Conservation (phyloP, 2,888 invertebrate species). For the Gastrophysa polygoni region DNA sequence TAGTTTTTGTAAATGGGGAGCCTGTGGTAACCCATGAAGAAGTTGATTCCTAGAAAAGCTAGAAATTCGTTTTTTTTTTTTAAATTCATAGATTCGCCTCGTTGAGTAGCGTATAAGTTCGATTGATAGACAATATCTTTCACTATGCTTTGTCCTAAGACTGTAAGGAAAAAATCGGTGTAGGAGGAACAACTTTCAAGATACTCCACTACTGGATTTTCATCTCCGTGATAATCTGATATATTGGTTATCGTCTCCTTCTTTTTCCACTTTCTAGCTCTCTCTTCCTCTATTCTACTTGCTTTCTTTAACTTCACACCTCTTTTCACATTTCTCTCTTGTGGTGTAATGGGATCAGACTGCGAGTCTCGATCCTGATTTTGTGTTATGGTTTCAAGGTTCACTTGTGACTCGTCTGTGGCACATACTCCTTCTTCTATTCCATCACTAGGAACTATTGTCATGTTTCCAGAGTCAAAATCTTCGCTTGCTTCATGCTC, state of each 20-base stretch:
- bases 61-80: slow-evolving; percentile 13
- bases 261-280: slow-evolving; percentile 5
- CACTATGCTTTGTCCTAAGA: slow-evolving; percentile 6
- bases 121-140: slow-evolving; percentile 17
- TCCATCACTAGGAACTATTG: no score
- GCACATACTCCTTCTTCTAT: no score
- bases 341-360: no score
- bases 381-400: no score
- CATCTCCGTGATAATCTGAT: background rate
- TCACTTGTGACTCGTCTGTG: no score
- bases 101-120: slow-evolving; percentile 17
- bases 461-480: no score
- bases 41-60: slow-evolving; percentile 17
- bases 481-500: no score
- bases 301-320: no score
- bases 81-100: slow-evolving; percentile 14
- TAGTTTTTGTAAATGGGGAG: slow-evolving; percentile 12
- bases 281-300: background rate
- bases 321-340: no score
- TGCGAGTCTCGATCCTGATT: no score
- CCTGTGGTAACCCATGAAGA: slow-evolving; percentile 16
- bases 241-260: slow-evolving; percentile 4
- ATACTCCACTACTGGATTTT: slow-evolving; percentile 14
- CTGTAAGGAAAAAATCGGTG: slow-evolving; percentile 13
- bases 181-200: slow-evolving; percentile 11